A percentile compares a stretch with the other conserved stretches of the same genome.
Evolutionary conservation across 2,113 vertebrate genomes (phyloP).

Genomic region (Marcusenius ussheri): DNA sequence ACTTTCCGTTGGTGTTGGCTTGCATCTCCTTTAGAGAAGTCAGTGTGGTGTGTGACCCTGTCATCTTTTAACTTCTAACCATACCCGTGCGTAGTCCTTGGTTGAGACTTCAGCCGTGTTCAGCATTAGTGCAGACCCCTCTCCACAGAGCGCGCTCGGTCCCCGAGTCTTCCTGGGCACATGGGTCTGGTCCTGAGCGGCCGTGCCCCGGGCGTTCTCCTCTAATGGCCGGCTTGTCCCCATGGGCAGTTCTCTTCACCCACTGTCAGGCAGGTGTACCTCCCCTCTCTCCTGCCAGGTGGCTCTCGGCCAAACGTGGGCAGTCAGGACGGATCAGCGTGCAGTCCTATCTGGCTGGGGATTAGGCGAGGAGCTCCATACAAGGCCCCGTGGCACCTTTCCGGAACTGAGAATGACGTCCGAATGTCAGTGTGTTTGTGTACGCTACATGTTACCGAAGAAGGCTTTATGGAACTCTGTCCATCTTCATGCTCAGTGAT

Average conservation of each 20-base stretch:
- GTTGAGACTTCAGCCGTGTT: neutral
- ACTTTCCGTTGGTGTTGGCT: neutral
- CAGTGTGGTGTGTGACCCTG: neutral
- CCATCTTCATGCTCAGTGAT: neutral
- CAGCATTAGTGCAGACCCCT: neutral
- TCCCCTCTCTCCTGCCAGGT: neutral
- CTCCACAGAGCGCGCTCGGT: neutral
- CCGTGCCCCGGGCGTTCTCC: neutral
- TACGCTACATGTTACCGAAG: neutral
- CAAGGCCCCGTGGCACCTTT: neutral
- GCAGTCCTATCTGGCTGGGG: neutral
- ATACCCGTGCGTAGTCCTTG: neutral
- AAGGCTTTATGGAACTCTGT: neutral
- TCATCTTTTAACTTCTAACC: neutral
- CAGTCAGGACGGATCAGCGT: neutral
- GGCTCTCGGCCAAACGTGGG: neutral
- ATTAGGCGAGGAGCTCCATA: neutral
- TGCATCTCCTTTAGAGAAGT: neutral
- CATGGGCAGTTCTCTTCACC: neutral
- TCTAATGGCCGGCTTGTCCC: neutral
- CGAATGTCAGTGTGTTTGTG: neutral
- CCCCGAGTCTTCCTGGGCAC: neutral
- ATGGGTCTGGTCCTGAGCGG: neutral
- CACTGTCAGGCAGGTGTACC: neutral
- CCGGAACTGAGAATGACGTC: neutral